Percentiles rank a stretch among this genome's conserved stretches.
Evolutionary conservation across 2,888 invertebrate genomes (phyloP).

Genomic region (Cerceris rybyensis): DNA sequence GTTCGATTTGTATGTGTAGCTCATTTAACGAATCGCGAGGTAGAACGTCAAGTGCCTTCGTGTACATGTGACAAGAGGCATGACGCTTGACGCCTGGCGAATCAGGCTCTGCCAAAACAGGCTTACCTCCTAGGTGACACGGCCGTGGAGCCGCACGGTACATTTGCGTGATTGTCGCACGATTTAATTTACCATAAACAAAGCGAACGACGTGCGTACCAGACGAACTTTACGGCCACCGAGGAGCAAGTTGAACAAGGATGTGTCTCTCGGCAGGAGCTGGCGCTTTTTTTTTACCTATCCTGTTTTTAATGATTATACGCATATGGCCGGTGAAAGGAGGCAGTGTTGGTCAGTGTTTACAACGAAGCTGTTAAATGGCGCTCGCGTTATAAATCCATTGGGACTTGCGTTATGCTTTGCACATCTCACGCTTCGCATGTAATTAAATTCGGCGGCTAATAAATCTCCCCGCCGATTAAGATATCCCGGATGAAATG

Average conservation of each 20-base stretch:
- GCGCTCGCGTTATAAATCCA: slow-evolving; percentile 14
- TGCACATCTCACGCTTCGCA: no score
- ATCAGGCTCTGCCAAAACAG: no score
- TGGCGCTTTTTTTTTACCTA: slow-evolving; percentile 6
- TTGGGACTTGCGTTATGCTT: not conserved
- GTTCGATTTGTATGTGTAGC: no score
- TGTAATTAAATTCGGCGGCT: no score
- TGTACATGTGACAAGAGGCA: no score
- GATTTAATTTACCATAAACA: slow-evolving; percentile 54
- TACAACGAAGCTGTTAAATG: slow-evolving; percentile 34
- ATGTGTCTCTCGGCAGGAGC: slow-evolving; percentile 20
- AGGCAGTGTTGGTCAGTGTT: slow-evolving; percentile 26
- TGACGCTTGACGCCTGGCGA: no score
- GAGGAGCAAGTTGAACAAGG: slow-evolving; percentile 4
- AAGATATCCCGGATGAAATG: no score
- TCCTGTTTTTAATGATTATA: slow-evolving; percentile 38
- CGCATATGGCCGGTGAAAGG: slow-evolving; percentile 29
- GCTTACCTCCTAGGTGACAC: no score
- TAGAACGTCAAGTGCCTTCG: no score
- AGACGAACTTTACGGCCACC: slow-evolving; percentile 54
- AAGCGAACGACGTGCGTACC: slow-evolving; percentile 37
- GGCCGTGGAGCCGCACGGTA: no score
- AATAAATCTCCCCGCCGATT: no score
- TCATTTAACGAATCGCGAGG: no score
- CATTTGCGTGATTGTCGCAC: slow-evolving; percentile 13